These are phyloP conservation scores for Stichopus horrens DNA, from an alignment of 53 echinoderm and acorn worm genomes.

Conservation along the genomic window DNA sequence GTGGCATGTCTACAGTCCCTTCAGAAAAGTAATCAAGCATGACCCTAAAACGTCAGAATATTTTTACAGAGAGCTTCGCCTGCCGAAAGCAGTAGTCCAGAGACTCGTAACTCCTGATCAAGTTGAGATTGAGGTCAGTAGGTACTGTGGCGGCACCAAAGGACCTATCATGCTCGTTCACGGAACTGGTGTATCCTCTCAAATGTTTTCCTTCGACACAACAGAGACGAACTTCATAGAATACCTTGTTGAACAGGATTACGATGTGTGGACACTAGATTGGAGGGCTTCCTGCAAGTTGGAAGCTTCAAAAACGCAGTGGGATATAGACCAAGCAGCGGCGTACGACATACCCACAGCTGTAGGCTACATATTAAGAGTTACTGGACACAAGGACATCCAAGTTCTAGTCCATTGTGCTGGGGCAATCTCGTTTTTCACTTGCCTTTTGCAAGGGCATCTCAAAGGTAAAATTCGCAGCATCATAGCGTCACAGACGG, in stretches of 20 bases:
- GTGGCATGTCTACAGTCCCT: constrained; percentile 68
- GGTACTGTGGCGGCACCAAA: constrained; percentile 53
- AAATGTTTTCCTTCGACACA: constrained; percentile 64
- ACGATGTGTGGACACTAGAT: constrained; percentile 63
- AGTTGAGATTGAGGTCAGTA: constrained; percentile 50
- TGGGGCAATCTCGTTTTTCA: constrained; percentile 52
- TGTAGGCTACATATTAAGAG: constrained; percentile 54
- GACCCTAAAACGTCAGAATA: constrained; percentile 48
- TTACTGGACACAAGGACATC: constrained; percentile 47
- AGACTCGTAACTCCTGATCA: constrained; percentile 49
- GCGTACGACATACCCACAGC: constrained; percentile 60
- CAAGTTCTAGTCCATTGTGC: constrained; percentile 67
- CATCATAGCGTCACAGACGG: constrained; percentile 64
- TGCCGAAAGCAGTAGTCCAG: constrained; percentile 29
- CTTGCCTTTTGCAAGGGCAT: constrained; percentile 51
- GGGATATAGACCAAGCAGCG: constrained; percentile 60
- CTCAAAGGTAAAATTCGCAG: constrained; percentile 58
- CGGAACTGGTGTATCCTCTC: constrained; percentile 63
- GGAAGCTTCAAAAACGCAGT: constrained; percentile 41
- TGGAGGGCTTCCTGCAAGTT: constrained; percentile 53
- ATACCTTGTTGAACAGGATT: constrained; percentile 59
- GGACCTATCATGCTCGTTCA: constrained; percentile 65
- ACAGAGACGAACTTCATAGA: constrained; percentile 58
- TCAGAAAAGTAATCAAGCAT: constrained; percentile 45
- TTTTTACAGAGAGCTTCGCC: constrained; percentile 23